Conservation (phyloP, 2,113 vertebrate genomes). For the Aleadryas rufinucha region DNA sequence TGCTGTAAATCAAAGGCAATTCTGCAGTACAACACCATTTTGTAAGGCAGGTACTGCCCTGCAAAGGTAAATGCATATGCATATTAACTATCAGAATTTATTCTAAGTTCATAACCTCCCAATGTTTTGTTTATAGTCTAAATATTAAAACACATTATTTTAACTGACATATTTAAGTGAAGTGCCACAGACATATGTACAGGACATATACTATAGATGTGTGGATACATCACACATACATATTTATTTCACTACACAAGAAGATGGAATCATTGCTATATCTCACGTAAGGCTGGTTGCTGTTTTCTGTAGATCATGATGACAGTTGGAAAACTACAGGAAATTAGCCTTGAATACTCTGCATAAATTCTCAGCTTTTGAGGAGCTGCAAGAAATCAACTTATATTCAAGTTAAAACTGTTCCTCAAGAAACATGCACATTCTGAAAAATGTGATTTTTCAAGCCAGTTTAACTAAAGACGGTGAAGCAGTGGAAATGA, state of each 20-base stretch:
- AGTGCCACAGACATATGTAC: not conserved
- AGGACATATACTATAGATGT: not conserved
- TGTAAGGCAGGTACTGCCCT: not conserved
- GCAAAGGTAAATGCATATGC: not conserved
- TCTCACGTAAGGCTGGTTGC: not conserved
- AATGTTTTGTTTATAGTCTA: not conserved
- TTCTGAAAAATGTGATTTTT: not conserved
- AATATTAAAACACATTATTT: not conserved
- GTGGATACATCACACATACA: not conserved
- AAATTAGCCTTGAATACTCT: not conserved
- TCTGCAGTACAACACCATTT: not conserved
- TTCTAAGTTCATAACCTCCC: not conserved
- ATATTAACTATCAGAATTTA: not conserved
- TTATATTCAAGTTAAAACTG: not conserved
- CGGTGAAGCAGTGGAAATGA: not conserved
- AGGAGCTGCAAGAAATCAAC: not conserved
- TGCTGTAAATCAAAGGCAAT: conserved; percentile 29
- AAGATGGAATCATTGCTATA: not conserved
- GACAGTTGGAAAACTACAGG: not conserved
- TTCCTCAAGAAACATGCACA: not conserved
- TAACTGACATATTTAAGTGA: not conserved
- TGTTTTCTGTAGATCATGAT: not conserved
- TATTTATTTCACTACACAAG: not conserved
- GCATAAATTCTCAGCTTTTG: not conserved
- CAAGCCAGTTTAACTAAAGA: not conserved